These are phyloP conservation scores for Brachyptera risi DNA, from an alignment of 2,888 invertebrate genomes.

Conservation along the genomic window DNA sequence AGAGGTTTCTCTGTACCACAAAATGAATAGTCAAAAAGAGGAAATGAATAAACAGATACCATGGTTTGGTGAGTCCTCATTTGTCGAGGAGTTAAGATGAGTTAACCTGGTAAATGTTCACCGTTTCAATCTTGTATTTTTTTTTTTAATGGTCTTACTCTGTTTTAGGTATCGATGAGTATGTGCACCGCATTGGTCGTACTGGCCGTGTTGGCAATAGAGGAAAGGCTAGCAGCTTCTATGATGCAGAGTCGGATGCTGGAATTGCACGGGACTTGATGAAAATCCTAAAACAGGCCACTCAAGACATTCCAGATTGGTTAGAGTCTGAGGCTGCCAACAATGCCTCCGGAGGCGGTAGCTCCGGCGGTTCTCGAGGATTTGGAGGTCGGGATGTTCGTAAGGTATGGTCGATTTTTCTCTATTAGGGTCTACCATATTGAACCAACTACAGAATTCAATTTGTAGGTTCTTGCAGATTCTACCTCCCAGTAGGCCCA, in stretches of 20 bases:
- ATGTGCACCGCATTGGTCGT: constrained; percentile 51
- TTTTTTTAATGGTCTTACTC: no score
- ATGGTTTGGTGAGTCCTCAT: no score
- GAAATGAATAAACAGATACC: no score
- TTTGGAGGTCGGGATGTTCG: constrained; percentile 71
- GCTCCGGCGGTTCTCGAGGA: constrained; percentile 43
- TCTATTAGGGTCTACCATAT: no score
- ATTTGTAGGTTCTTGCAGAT: no score
- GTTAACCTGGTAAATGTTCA: no score
- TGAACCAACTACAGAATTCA: no score
- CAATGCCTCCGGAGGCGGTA: constrained; percentile 41
- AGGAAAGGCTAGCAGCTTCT: constrained; percentile 51
- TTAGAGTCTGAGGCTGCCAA: constrained; percentile 49
- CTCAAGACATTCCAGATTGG: constrained; percentile 77
- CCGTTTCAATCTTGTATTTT: no score
- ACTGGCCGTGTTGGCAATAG: constrained; percentile 49
- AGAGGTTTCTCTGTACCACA: no score
- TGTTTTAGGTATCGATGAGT: constrained; percentile 42
- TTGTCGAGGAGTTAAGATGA: no score
- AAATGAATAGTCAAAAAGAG: no score
- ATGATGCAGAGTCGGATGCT: constrained; percentile 57
- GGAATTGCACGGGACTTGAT: constrained; percentile 61
- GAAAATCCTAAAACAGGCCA: constrained; percentile 68
- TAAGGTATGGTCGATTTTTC: constrained; percentile 56
- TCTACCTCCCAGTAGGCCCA: no score